Conservation (phyloP, 2,797 vertebrate genomes). For the Crenichthys baileyi region DNA sequence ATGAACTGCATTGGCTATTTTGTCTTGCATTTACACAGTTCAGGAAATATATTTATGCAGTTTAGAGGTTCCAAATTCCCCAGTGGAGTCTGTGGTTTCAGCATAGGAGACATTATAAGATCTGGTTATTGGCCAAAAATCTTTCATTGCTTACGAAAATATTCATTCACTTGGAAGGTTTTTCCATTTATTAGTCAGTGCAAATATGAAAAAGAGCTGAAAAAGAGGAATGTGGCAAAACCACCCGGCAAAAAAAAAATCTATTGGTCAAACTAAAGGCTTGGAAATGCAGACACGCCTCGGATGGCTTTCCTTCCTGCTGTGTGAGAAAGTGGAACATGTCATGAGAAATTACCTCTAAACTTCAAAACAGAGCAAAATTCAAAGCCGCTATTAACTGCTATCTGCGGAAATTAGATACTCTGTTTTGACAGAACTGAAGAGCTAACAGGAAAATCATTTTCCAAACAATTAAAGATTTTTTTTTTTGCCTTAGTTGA, state of each 20-base stretch:
- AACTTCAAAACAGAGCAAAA: constrained; percentile 8
- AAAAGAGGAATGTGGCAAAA: constrained; percentile 24
- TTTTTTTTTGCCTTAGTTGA: constrained; percentile 44
- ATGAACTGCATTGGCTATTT: not conserved
- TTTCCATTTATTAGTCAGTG: constrained; percentile 42
- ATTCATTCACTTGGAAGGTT: constrained; percentile 28
- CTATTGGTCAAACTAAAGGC: not conserved
- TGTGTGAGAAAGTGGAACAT: constrained; percentile 18
- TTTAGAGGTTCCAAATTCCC: constrained; percentile 47
- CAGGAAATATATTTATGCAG: constrained; percentile 52
- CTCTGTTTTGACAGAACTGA: constrained; percentile 67
- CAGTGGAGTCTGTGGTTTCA: constrained; percentile 53
- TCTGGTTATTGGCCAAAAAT: constrained; percentile 55
- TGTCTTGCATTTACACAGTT: constrained; percentile 15
- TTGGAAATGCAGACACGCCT: constrained; percentile 19
- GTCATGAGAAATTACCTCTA: constrained; percentile 31
- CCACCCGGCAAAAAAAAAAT: constrained; percentile 9
- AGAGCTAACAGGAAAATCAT: constrained; percentile 67
- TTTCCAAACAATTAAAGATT: constrained; percentile 35
- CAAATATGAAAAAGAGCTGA: constrained; percentile 30
- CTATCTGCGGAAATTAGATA: constrained; percentile 59
- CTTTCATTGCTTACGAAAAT: constrained; percentile 56
- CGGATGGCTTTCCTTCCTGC: constrained; percentile 45
- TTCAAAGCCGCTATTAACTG: constrained; percentile 33
- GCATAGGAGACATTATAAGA: constrained; percentile 45